These are phyloP conservation scores for Eupelmus urozonus DNA, from an alignment of 2,888 invertebrate genomes.

Conservation along the genomic window DNA sequence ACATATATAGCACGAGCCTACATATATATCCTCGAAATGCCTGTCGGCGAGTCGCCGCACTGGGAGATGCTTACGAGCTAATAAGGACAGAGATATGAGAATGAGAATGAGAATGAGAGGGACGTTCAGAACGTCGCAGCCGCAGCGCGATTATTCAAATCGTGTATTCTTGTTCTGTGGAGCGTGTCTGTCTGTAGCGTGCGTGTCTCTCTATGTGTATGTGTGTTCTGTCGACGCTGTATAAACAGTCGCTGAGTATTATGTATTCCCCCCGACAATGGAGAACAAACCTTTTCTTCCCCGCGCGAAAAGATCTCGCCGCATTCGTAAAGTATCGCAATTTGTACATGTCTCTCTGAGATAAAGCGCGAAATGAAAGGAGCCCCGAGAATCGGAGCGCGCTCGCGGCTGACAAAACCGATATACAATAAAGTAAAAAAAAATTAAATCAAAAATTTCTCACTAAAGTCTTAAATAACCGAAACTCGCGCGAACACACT, in stretches of 20 bases:
- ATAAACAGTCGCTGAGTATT: conserved; percentile 40
- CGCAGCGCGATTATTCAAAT: conserved; percentile 8
- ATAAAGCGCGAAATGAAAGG: background rate
- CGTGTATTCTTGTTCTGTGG: background rate
- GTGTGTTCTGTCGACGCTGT: conserved; percentile 2
- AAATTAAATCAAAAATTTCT: too few relatives aligned
- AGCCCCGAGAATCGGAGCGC: background rate
- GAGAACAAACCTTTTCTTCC: background rate
- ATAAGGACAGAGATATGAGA: conserved; percentile 36
- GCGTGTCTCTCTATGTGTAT: background rate
- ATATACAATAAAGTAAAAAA: too few relatives aligned
- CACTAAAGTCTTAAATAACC: too few relatives aligned
- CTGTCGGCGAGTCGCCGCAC: background rate
- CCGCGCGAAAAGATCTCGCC: background rate
- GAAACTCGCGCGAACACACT: too few relatives aligned
- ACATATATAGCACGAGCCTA: conserved; percentile 61
- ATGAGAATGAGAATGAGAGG: too few relatives aligned
- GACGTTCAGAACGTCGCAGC: conserved; percentile 26
- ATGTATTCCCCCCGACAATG: conserved; percentile 4
- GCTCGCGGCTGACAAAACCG: too few relatives aligned
- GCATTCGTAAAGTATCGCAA: background rate
- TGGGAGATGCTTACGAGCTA: conserved; percentile 51
- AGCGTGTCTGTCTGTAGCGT: background rate
- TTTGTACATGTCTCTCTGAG: conserved; percentile 17
- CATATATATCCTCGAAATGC: conserved; percentile 20